Evolutionary conservation across 2,888 invertebrate species (phyloP).

Genomic region (Parascotia fuliginaria): DNA sequence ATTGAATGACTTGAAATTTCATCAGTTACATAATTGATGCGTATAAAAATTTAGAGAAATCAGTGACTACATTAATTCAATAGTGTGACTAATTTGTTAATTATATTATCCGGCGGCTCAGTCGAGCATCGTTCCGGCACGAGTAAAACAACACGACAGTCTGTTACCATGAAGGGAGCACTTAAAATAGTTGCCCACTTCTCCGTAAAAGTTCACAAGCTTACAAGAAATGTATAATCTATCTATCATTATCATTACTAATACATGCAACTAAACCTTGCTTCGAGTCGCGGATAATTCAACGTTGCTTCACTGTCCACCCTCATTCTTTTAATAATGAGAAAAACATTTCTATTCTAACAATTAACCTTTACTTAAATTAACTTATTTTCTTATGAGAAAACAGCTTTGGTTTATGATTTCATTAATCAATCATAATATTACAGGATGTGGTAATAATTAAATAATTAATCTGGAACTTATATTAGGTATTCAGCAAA

Average conservation of each 20-base stretch:
- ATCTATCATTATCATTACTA: conserved; percentile 18
- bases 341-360: conserved; percentile 9
- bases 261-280: conserved; percentile 27
- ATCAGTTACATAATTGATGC: conserved; percentile 32
- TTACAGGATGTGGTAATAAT: conserved; percentile 17
- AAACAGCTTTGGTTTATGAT: conserved; percentile 11
- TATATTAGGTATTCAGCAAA: conserved; percentile 19
- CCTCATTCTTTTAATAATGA: conserved; percentile 2
- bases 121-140: conserved; percentile 51
- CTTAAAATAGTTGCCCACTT: conserved; percentile 60
- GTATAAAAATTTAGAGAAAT: conserved; percentile 46
- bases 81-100: conserved; percentile 66
- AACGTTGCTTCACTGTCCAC: conserved; percentile 2
- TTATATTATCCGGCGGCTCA: conserved; percentile 54
- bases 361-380: conserved; percentile 11
- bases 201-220: conserved; percentile 56
- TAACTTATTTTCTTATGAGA: conserved; percentile 18
- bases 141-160: conserved; percentile 22
- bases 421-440: conserved; percentile 14
- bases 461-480: conserved; percentile 33
- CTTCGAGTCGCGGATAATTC: neutral
- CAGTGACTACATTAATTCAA: conserved; percentile 51
- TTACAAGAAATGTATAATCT: conserved; percentile 55
- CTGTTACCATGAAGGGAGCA: conserved; percentile 46
- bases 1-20: conserved; percentile 12